Conservation (phyloP, 2,113 vertebrate genomes). For the Diphyllodes magnificus region DNA sequence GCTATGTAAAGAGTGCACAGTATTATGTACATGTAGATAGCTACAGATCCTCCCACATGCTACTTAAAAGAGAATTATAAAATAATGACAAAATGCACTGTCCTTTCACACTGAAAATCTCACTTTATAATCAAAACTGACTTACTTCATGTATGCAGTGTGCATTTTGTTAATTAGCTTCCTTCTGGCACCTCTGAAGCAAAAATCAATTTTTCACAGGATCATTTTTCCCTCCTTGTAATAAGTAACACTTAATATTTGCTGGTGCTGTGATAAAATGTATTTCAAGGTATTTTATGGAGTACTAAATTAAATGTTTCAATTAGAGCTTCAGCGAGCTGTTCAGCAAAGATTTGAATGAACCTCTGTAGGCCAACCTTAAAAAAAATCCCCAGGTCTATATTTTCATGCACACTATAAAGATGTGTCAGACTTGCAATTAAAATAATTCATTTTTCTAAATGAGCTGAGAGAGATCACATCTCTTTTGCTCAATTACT, state of each 20-base stretch:
- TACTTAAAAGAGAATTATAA: background rate
- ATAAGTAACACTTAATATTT: constrained; percentile 46
- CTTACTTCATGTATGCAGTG: background rate
- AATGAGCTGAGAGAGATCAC: constrained; percentile 17
- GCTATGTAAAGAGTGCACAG: background rate
- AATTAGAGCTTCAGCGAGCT: constrained; percentile 41
- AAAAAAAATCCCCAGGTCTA: constrained; percentile 3
- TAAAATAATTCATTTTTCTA: constrained; percentile 41
- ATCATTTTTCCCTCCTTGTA: constrained; percentile 15
- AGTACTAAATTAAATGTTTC: constrained; percentile 57
- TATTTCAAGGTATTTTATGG: constrained; percentile 7
- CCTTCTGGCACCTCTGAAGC: constrained; percentile 17
- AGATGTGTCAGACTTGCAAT: constrained; percentile 29
- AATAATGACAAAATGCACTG: background rate
- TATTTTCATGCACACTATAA: constrained; percentile 12
- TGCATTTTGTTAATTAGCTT: constrained; percentile 41
- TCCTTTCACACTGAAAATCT: background rate
- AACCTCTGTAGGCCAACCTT: constrained; percentile 13
- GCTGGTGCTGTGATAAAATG: constrained; percentile 21
- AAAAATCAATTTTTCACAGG: constrained; percentile 34
- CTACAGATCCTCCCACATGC: background rate
- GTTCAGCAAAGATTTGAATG: constrained; percentile 37
- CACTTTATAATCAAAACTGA: background rate
- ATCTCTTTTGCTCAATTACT: constrained; percentile 50
- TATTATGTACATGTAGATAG: background rate